Conservation (phyloP, 2,797 vertebrate species). For the Eutrigla gurnardus region DNA sequence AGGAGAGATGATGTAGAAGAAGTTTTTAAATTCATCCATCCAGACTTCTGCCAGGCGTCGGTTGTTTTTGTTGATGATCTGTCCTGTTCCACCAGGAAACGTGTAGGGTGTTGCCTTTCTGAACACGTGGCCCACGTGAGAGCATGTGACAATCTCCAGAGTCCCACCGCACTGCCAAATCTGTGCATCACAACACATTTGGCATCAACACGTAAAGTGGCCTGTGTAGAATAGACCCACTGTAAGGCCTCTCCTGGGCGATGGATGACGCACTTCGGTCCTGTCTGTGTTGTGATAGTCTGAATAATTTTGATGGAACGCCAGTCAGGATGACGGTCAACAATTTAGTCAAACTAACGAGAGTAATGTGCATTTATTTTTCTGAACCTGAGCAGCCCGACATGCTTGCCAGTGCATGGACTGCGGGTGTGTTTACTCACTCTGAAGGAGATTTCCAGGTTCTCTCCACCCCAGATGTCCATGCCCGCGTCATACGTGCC, state of each 20-base stretch:
- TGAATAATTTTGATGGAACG: conserved; percentile 40
- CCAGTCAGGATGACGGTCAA: conserved; percentile 47
- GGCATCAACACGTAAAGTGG: neutral
- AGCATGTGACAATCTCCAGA: conserved; percentile 98
- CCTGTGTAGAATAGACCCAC: neutral
- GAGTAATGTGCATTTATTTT: conserved; percentile 19
- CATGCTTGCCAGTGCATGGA: conserved; percentile 37
- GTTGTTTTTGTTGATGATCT: conserved; percentile 99
- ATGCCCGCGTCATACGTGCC: conserved; percentile 99
- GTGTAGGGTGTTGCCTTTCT: conserved; percentile 98
- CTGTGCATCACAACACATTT: conserved; percentile 72
- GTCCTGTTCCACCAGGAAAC: conserved; percentile 97
- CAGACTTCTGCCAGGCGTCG: conserved; percentile 97
- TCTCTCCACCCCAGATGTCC: conserved; percentile 99
- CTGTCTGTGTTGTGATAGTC: conserved; percentile 47
- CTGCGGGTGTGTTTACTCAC: conserved; percentile 81
- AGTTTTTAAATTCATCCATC: conserved; percentile 99
- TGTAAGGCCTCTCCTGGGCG: conserved; percentile 26
- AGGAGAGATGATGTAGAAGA: conserved; percentile 99
- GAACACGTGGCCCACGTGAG: conserved; percentile 99
- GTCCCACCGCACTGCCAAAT: conserved; percentile 99
- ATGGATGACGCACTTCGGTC: conserved; percentile 24
- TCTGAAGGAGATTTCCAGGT: conserved; percentile 99
- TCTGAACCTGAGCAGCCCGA: conserved; percentile 26
- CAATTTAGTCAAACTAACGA: conserved; percentile 39